Base-by-base conservation (phyloP, 2,888 invertebrate genomes). In the Rhimphoctona megacephalus region DNA sequence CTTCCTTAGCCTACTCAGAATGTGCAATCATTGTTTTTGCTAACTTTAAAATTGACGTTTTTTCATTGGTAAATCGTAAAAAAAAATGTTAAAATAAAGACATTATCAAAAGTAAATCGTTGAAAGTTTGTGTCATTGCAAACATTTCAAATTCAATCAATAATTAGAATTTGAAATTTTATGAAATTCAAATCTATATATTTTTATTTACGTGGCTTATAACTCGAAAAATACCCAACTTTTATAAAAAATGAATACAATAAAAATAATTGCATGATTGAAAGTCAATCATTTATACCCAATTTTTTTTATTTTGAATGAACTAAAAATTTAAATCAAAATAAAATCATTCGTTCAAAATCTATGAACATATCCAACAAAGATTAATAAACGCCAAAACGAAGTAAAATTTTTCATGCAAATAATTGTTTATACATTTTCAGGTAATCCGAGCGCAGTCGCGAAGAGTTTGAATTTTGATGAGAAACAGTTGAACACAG, bases 401-500 rank as follows among this genome's bases (percentile, higher is more conserved):
- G 11, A 11, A 57, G 11, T 25, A 25, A 25, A 25, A 25, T 57
- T 8, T 1, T 54, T 22, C 1, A 9, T 25, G 22, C 0, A 25
- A 25, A 57, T 14, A 14, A 25, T 57, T 25, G 88, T 66, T 89
- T 85, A 33, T 88, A 84, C 52, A 61, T 88, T 64, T 81, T 33
- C 82, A 87, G 86, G 82, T 76, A 85, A 82, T 80, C 66, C 76
- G 70, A 81, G 82, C 46, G 66, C 88, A 17, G 70, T 39, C 39
- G 74, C 52, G 19, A 90, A 90, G 86, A 85, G n/a, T 79, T 73
- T 76, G 81, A 91, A 90, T 46, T 57, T 43, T 78, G 90, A 89
- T 87, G 91, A 85, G 85, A 92, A 78, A 81, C 93, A 89, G 91
- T 89, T 89, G 85, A 90, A 90, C 86, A 83, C 82, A 30, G 92